Conservation (phyloP, 2,888 invertebrate species). For the Falcaria lacertinaria region DNA sequence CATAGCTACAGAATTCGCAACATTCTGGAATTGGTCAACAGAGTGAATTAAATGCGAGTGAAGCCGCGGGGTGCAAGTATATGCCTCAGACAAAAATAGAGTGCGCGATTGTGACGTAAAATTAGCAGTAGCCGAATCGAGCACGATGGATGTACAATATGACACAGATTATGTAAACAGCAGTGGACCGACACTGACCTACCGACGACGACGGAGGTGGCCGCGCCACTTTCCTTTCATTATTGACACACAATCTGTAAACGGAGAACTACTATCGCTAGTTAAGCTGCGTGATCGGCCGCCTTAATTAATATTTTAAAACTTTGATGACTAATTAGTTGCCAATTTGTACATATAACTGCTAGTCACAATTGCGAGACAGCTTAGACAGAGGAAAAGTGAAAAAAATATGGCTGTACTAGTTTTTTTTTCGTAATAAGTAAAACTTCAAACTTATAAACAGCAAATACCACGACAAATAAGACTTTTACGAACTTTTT, state of each 20-base stretch:
- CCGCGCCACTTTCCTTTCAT: conserved; percentile 75
- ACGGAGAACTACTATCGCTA: conserved; percentile 49
- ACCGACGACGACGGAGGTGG: conserved; percentile 52
- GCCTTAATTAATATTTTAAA: conserved; percentile 17
- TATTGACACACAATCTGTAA: conserved; percentile 74
- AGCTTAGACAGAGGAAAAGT: too few relatives aligned
- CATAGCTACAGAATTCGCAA: too few relatives aligned
- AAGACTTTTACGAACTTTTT: too few relatives aligned
- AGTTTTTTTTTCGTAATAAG: too few relatives aligned
- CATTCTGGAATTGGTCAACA: too few relatives aligned
- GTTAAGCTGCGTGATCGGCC: conserved; percentile 40
- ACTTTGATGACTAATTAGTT: neutral
- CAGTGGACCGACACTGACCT: conserved; percentile 71
- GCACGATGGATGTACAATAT: conserved; percentile 56
- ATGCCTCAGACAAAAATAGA: neutral
- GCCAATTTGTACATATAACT: too few relatives aligned
- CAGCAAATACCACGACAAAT: too few relatives aligned
- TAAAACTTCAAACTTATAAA: too few relatives aligned
- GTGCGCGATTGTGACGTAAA: conserved; percentile 9
- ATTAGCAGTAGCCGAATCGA: conserved; percentile 45
- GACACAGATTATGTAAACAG: conserved; percentile 67
- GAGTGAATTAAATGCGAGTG: too few relatives aligned
- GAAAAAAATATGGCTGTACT: too few relatives aligned
- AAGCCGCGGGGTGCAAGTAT: too few relatives aligned
- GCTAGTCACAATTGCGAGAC: too few relatives aligned